Evolutionary conservation across 2,113 vertebrate genomes (phyloP), one percentile per base, ranked within the genome.

Genomic region (Nycticebus coucang): DNA sequence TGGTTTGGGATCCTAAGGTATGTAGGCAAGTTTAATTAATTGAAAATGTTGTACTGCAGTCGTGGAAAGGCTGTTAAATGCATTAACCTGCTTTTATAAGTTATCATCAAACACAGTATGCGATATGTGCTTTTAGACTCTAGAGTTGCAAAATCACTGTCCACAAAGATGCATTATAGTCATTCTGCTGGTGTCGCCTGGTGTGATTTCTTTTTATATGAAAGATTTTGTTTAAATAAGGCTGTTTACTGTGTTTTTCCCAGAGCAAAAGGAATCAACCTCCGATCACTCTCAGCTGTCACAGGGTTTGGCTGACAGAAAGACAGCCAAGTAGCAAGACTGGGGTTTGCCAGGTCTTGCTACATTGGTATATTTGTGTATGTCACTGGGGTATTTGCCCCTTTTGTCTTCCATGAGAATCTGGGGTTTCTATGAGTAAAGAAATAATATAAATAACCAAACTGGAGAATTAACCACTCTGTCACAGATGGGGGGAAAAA

Each of bases 381-480:
- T 19, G 78, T 37, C 68, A 75, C 80, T 30, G 5, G 90, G 78
- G 50, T 71, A 92, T 22, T 81, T 53, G 64, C 45, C 59, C 22
- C 89, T 41, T 82, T 82, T 85, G 75, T 81, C 79, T 55, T 84
- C 18, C 0, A 60, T 37, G 15, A 91, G 80, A 91, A 93, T 92
- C 92, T 93, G 33, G 1, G 71, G 28, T 83, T 95, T 91, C 94
- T 80, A 50, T 80, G 87, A 93, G 85, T 78, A 82, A 53, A 92
- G 89, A 90, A 93, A 96, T 80, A 77, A 94, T 14, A 84, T 75
- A 78, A 93, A 98, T 85, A 88, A 81, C 68, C 83, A 93, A 72
- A 77, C 92, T n/a, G 91, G 96, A 97, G 93, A 97, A 97, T 98
- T 80, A 96, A 93, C 71, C 79, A 84, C 79, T n/a, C 89, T 92